phyloP scores from a whole-genome alignment of 2,113 vertebrate species.

The Stercorarius parasiticus region DNA sequence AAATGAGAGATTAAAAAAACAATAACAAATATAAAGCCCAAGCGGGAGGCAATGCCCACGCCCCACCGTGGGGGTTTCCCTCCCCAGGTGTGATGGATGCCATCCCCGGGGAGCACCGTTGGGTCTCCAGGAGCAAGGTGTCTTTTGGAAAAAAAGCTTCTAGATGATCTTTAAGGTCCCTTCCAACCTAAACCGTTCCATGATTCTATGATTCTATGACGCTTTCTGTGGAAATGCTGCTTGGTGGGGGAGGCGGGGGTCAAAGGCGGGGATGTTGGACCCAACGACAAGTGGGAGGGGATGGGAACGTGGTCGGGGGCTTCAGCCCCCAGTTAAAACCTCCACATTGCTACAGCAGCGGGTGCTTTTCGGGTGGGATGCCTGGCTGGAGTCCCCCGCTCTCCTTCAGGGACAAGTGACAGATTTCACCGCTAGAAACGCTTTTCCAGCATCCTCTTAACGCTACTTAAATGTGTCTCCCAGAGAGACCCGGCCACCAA shows the following conservation, averaged over 20 bases:
- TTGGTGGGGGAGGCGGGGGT: neutral
- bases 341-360: neutral
- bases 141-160: neutral
- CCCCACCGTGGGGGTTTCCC: neutral
- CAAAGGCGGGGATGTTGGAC: neutral
- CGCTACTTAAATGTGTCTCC: neutral
- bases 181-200: neutral
- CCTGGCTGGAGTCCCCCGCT: neutral
- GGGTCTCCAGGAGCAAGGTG: neutral
- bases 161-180: neutral
- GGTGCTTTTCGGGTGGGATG: neutral
- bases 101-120: fast-evolving
- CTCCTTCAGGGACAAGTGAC: neutral
- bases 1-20: conserved; percentile 37
- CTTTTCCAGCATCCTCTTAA: neutral
- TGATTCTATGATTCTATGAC: neutral
- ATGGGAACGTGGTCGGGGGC: fast-evolving
- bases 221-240: neutral
- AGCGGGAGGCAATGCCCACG: neutral
- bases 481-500: neutral
- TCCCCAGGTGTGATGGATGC: neutral
- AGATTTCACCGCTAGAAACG: neutral
- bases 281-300: fast-evolving
- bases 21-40: neutral
- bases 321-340: neutral